These are phyloP conservation scores for Caenorhabditis tropicalis DNA, from an alignment of 1,140 invertebrate genomes.

Conservation along the genomic window DNA sequence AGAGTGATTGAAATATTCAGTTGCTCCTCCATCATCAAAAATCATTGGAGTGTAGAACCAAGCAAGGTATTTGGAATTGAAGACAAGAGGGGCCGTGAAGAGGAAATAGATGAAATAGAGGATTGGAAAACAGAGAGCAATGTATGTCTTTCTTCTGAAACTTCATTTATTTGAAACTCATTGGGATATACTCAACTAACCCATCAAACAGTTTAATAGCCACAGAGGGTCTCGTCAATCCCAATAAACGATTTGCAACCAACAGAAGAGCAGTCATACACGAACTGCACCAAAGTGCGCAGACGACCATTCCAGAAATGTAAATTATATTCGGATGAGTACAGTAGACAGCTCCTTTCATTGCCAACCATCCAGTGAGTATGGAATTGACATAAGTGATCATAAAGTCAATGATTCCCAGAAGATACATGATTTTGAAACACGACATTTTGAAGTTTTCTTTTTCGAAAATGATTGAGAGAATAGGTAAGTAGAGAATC, in stretches of 20 bases:
- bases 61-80: slow-evolving; percentile 11
- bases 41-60: slow-evolving; percentile 29
- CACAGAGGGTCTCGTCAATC: not conserved
- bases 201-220: not conserved
- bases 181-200: not conserved
- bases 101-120: slow-evolving; percentile 11
- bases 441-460: slow-evolving; percentile 27
- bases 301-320: slow-evolving; percentile 16
- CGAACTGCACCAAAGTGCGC: not conserved
- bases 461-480: slow-evolving; percentile 4
- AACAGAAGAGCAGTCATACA: slow-evolving; percentile 25
- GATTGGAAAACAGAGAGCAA: not conserved
- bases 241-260: not conserved
- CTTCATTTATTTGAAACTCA: not conserved
- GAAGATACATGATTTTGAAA: slow-evolving; percentile 43
- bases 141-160: not conserved
- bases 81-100: not conserved
- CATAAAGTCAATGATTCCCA: slow-evolving; percentile 13
- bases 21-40: not conserved
- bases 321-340: slow-evolving; percentile 34
- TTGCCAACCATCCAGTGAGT: slow-evolving; percentile 11
- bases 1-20: slow-evolving; percentile 24
- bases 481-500: not conserved
- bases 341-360: slow-evolving; percentile 45
- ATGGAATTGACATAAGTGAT: slow-evolving; percentile 28